Conservation (phyloP, 2,888 invertebrate species). For the Notodonta dromedarius region DNA sequence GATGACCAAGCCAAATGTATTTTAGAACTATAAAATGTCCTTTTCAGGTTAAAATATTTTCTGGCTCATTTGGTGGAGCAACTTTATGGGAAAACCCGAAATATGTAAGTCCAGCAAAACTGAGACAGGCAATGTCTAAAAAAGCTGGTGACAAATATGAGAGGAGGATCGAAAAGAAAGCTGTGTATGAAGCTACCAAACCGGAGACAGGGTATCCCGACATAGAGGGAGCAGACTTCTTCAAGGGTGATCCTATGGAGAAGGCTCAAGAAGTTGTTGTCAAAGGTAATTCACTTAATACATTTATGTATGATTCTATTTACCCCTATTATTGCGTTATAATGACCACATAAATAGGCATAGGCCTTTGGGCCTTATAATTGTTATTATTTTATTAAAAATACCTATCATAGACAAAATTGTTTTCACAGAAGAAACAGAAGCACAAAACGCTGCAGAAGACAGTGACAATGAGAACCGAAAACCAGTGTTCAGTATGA, state of each 20-base stretch:
- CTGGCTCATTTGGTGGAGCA: slow-evolving; percentile 96
- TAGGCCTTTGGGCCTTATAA: too few relatives aligned
- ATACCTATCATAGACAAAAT: neutral
- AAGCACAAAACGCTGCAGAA: slow-evolving; percentile 46
- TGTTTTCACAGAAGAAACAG: slow-evolving; percentile 59
- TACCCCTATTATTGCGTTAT: neutral
- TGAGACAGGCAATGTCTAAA: slow-evolving; percentile 88
- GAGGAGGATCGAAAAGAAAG: slow-evolving; percentile 91
- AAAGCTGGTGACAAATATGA: slow-evolving; percentile 90
- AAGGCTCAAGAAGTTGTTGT: slow-evolving; percentile 82
- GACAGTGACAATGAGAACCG: slow-evolving; percentile 39
- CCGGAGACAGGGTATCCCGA: slow-evolving; percentile 90
- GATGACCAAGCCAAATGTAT: too few relatives aligned
- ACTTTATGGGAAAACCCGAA: slow-evolving; percentile 97
- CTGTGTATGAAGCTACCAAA: slow-evolving; percentile 88
- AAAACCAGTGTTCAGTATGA: slow-evolving; percentile 54
- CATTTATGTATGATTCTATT: neutral
- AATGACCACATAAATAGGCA: too few relatives aligned
- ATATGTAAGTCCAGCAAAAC: slow-evolving; percentile 95
- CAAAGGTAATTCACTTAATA: slow-evolving; percentile 57
- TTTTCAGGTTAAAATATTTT: slow-evolving; percentile 95
- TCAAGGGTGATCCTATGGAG: slow-evolving; percentile 86
- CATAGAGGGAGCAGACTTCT: slow-evolving; percentile 90
- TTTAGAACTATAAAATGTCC: neutral
- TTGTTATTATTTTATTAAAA: too few relatives aligned